Evolutionary conservation across 2,888 invertebrate species (phyloP).

Genomic region (Dynastes hyllus): DNA sequence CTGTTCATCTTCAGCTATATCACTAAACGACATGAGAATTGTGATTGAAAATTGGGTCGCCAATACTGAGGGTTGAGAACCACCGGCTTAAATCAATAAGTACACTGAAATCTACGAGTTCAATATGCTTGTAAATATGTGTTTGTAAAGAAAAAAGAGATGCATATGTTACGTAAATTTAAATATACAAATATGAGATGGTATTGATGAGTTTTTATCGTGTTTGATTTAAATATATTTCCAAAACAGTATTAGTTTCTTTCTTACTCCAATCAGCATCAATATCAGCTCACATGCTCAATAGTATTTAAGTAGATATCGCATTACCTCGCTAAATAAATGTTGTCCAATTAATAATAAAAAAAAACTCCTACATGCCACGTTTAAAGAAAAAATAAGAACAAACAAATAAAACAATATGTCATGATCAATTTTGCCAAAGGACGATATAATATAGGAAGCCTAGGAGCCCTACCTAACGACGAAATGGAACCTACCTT

Average conservation of each 20-base stretch:
- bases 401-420: neutral
- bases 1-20: too few relatives aligned
- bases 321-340: neutral
- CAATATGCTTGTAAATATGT: neutral
- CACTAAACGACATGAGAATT: too few relatives aligned
- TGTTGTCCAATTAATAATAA: neutral
- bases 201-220: neutral
- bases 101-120: constrained; percentile 9
- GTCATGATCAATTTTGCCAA: neutral
- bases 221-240: too few relatives aligned
- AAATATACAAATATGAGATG: neutral
- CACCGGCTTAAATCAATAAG: neutral
- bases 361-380: neutral
- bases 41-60: too few relatives aligned
- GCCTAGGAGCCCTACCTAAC: neutral
- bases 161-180: neutral
- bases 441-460: neutral
- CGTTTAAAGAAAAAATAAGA: constrained; percentile 4
- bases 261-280: neutral
- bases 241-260: too few relatives aligned
- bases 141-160: neutral
- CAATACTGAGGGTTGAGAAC: too few relatives aligned
- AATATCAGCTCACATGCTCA: neutral
- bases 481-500: constrained; percentile 57
- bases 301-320: neutral